phyloP scores from a whole-genome alignment of 37 sponge, comb jelly and placozoan genomes.

The Aplysina aerophoba region DNA sequence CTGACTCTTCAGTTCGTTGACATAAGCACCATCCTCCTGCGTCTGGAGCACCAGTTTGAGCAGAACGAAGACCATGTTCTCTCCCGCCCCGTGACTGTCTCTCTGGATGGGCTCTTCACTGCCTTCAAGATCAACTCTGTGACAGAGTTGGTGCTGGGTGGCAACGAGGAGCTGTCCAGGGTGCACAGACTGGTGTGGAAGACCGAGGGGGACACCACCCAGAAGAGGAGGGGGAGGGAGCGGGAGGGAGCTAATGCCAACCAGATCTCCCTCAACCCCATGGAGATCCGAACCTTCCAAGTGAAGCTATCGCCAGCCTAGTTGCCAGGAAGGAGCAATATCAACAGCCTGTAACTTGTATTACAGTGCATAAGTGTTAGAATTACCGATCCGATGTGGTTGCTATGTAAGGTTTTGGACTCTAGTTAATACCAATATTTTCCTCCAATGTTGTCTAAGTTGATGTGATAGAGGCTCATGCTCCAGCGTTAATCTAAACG shows the following conservation, averaged over 20 bases:
- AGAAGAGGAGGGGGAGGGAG: too few species aligned
- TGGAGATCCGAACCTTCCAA: constrained; percentile 84
- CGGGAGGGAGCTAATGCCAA: background rate
- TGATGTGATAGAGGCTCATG: too few species aligned
- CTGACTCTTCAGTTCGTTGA: constrained; percentile 59
- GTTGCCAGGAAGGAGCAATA: too few species aligned
- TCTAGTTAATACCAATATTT: too few species aligned
- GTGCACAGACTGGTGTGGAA: constrained; percentile 69
- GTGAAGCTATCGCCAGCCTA: background rate
- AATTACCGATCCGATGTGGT: too few species aligned
- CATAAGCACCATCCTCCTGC: constrained; percentile 41
- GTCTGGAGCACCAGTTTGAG: constrained; percentile 82
- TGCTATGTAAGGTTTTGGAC: too few species aligned
- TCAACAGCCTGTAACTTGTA: too few species aligned
- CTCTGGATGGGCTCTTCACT: constrained; percentile 37
- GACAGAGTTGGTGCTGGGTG: constrained; percentile 70
- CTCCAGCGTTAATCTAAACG: too few species aligned
- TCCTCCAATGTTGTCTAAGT: too few species aligned
- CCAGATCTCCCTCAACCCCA: constrained; percentile 56
- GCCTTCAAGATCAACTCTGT: constrained; percentile 42
- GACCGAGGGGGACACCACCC: constrained; percentile 9
- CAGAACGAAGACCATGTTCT: constrained; percentile 47
- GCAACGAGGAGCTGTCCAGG: constrained; percentile 45
- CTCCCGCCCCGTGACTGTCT: background rate
- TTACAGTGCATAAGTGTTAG: too few species aligned